Evolutionary conservation across 2,888 invertebrate species (phyloP), one percentile per base, ranked within the genome.

Genomic region (Gymnosoma rotundatum): DNA sequence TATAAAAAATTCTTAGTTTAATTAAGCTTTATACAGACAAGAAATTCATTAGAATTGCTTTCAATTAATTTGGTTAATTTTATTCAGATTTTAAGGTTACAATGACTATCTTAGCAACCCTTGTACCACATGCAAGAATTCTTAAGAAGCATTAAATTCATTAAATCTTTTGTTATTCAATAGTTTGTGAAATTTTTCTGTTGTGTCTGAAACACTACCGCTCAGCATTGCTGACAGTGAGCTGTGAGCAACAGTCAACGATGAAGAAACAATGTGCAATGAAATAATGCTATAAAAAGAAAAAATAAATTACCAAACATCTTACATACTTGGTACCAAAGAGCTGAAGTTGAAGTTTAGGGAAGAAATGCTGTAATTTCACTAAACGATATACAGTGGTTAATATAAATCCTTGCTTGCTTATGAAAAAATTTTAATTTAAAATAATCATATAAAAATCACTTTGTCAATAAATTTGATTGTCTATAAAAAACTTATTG

Each of bases 91-190:
- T 42, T 21, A 54, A 78, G 21, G 32, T 70, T 70, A 14, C 78
- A 63, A 21, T 16, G 64, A 78, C 48, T 58, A 25, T 72, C 54
- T 18, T 16, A 48, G 63, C 36, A 72, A 45, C 21, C 42, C 42
- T 61, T 8, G 20, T 16, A 25, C 25, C 69, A 58, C 56, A 64
- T 78, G 66, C 25, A 25, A 50, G 50, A 21, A 66, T 42, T 54
- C 54, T 52, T 7, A 64, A 64, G 54, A 56, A 78, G 54, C 52
- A 50, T 42, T 21, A 72, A 64, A 78, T 72, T 64, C 64, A 72
- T 78, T 72, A 64, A 54, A 20, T 45, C 78, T 38, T 61, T 78
- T 70, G 48, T 64, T 32, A 25, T 58, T 10, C 5, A 8, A 9
- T 42, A 18, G 32, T 61, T 32, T 61, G n/a, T 52, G 6, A 60